phyloP scores from a whole-genome alignment of 2,113 vertebrate genomes.

The Bagarius yarrelli region DNA sequence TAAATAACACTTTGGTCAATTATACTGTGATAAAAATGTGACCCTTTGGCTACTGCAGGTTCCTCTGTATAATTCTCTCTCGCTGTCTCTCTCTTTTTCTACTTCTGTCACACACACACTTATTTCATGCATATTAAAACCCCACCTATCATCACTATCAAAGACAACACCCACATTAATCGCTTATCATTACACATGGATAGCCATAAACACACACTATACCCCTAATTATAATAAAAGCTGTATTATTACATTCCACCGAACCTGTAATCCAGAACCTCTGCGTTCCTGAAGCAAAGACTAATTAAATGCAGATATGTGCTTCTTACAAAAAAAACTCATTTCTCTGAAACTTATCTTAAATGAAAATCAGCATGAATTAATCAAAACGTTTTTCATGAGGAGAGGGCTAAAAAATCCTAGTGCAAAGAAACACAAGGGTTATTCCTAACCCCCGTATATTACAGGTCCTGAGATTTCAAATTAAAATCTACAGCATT shows the following conservation, averaged over 20 bases:
- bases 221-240: slow-evolving; percentile 1
- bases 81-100: background rate
- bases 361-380: slow-evolving; percentile 26
- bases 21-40: slow-evolving; percentile 21
- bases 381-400: slow-evolving; percentile 13
- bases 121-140: background rate
- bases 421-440: slow-evolving; percentile 3
- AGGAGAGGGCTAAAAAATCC: background rate
- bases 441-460: slow-evolving; percentile 13
- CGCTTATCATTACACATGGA: background rate
- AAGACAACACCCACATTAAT: background rate
- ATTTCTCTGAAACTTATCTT: slow-evolving; percentile 27
- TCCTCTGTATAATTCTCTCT: background rate
- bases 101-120: background rate
- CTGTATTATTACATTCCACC: background rate
- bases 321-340: slow-evolving; percentile 13
- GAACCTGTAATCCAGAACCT: background rate
- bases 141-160: background rate
- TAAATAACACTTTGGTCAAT: slow-evolving; percentile 23
- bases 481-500: background rate
- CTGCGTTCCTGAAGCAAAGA: slow-evolving; percentile 4
- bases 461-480: slow-evolving; percentile 6
- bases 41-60: slow-evolving; percentile 23
- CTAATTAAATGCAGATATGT: slow-evolving; percentile 32
- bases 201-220: background rate